Evolutionary conservation across 2,888 invertebrate genomes (phyloP).

Genomic region (Acanthosoma haemorrhoidale): DNA sequence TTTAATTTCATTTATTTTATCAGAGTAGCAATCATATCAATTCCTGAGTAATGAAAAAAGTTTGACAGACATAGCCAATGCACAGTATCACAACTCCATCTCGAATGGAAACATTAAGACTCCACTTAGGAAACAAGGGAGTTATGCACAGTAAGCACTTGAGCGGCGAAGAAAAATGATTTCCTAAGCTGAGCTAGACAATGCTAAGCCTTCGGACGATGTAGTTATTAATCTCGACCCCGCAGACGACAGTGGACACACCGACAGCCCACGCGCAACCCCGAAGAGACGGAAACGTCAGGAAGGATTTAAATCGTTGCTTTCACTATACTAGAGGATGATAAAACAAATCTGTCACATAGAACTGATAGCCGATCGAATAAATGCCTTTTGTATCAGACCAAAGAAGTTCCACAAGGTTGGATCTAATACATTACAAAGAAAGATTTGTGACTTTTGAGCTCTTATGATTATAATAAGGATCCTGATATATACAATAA

Average conservation of each 20-base stretch:
- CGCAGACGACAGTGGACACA: background rate
- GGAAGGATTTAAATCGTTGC: constrained; percentile 1
- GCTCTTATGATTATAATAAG: too few species aligned
- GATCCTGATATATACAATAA: too few species aligned
- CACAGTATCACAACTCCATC: too few species aligned
- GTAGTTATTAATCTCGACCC: background rate
- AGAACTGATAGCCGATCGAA: background rate
- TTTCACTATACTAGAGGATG: background rate
- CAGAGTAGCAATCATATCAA: too few species aligned
- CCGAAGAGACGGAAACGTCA: background rate
- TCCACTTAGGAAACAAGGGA: too few species aligned
- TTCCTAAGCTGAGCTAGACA: background rate
- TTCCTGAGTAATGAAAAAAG: too few species aligned
- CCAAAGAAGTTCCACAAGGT: too few species aligned
- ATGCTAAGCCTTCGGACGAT: background rate
- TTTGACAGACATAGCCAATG: too few species aligned
- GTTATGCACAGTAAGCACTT: constrained; percentile 1
- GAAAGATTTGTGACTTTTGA: too few species aligned
- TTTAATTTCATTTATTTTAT: too few species aligned
- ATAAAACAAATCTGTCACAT: background rate
- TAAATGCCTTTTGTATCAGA: background rate
- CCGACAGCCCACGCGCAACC: background rate
- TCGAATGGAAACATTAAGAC: too few species aligned
- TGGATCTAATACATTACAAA: too few species aligned
- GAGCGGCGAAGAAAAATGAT: constrained; percentile 12